Evolutionary conservation across 2,888 invertebrate species (phyloP).

Genomic region (Tinea trinotella): DNA sequence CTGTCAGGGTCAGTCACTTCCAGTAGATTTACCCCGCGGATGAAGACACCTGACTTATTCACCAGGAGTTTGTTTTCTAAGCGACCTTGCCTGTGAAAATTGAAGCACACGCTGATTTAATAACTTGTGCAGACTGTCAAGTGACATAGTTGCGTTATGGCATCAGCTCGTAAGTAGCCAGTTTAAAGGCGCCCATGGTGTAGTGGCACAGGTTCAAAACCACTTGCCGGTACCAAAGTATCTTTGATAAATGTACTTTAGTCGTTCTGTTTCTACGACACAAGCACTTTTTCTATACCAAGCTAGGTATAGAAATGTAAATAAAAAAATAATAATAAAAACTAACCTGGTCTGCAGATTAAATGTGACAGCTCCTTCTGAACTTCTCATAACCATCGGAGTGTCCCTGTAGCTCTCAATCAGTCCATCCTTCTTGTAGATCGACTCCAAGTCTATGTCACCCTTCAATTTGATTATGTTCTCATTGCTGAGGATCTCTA

Average conservation of each 20-base stretch:
- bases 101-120: slow-evolving; percentile 1
- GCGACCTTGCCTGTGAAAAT: slow-evolving; percentile 39
- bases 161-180: background rate
- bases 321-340: too few relatives aligned
- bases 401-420: slow-evolving; percentile 62
- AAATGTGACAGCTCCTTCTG: slow-evolving; percentile 54
- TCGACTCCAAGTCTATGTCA: slow-evolving; percentile 80
- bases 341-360: slow-evolving; percentile 52
- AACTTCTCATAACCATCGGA: slow-evolving; percentile 48
- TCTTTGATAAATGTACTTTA: too few relatives aligned
- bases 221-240: too few relatives aligned
- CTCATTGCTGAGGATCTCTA: slow-evolving; percentile 82
- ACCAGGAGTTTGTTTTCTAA: slow-evolving; percentile 58
- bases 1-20: slow-evolving; percentile 77
- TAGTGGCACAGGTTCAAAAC: too few relatives aligned
- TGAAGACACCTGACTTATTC: slow-evolving; percentile 76
- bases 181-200: background rate
- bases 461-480: slow-evolving; percentile 85
- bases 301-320: too few relatives aligned
- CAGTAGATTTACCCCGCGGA: slow-evolving; percentile 79
- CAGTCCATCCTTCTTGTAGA: slow-evolving; percentile 81
- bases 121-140: background rate
- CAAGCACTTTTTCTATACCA: background rate
- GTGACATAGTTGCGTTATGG: too few relatives aligned
- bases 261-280: too few relatives aligned